phyloP scores from a whole-genome alignment of 2,888 invertebrate genomes.

The Fragum fragum region DNA sequence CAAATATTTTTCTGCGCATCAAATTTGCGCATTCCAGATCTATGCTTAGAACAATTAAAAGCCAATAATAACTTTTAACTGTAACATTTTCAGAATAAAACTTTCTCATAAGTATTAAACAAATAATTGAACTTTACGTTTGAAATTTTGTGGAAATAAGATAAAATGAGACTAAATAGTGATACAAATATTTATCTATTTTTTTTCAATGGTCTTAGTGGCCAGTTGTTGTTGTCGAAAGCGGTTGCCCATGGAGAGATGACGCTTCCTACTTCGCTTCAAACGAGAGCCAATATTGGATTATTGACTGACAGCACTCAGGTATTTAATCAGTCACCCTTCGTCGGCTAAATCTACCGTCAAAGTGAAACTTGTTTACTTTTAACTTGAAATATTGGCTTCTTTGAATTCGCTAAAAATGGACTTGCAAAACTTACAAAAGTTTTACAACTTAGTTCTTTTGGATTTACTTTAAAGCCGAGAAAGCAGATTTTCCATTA shows the following conservation, averaged over 20 bases:
- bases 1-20: constrained; percentile 75
- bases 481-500: not conserved
- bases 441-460: too few species aligned
- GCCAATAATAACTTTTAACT: not conserved
- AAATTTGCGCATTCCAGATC: constrained; percentile 58
- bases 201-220: constrained; percentile 35
- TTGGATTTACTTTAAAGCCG: not conserved
- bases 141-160: not conserved
- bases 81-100: too few species aligned
- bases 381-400: not conserved
- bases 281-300: constrained; percentile 17
- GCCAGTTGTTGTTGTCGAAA: constrained; percentile 45
- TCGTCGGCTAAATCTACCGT: not conserved
- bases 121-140: too few species aligned
- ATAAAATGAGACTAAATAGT: not conserved
- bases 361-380: constrained; percentile 4
- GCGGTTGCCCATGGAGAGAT: constrained; percentile 63
- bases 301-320: constrained; percentile 19
- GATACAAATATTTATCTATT: not conserved
- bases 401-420: not conserved
- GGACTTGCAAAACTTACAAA: not conserved
- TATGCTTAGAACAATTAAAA: constrained; percentile 46
- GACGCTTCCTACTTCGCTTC: constrained; percentile 18
- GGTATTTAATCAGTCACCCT: constrained; percentile 26
- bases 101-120: too few species aligned